Base-by-base conservation (phyloP, 2,888 invertebrate genomes). In the Amphipyra tragopoginis region DNA sequence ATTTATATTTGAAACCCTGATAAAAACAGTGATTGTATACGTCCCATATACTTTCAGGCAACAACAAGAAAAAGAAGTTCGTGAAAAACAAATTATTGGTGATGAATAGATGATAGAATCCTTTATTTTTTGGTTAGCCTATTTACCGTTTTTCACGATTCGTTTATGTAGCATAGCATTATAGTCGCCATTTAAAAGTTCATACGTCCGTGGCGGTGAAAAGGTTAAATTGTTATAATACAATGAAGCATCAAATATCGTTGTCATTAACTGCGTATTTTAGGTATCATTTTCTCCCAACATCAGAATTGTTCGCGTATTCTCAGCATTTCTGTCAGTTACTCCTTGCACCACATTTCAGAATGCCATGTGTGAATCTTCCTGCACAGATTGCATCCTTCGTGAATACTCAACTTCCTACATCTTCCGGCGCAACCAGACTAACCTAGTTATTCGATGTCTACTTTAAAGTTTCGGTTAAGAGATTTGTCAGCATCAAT, bases 261-360 rank as follows among this genome's bases (percentile, higher is more conserved):
- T 43, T 51, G 10, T 54, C 42, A 57, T 52, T 26, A 52, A 47
- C 26, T 7, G 5, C 15, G 6, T 5, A 47, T 29, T 34, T 52
- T 10, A 13, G 47, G 57, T 53, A 33, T 57, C 48, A 54, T 61
- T 58, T 39, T 34, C 26, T 76, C 77, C 77, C 79, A 77, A 77
- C 60, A 79, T 77, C 77, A 77, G 77, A 79, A 79, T 77, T 55
- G 34, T 21, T 58, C 48, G 50, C 21, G 51, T 34, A 53, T 57
- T 44, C 40, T 42, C 38, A 51, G 14, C 49, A 53, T 54, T 47
- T 42, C 14, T 74, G 10, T 56, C 36, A 50, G 9, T 66, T 49
- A 11, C 51, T 14, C 42, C 14, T 13, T 61, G 43, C 69, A 68
- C 40, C 40, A 21, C 48, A 55, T 70, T 57, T 63, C 29, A 26